Evolutionary conservation across 2,797 vertebrate genomes (phyloP), one percentile per base, ranked within the genome.

Genomic region (Pelobates cultripes): DNA sequence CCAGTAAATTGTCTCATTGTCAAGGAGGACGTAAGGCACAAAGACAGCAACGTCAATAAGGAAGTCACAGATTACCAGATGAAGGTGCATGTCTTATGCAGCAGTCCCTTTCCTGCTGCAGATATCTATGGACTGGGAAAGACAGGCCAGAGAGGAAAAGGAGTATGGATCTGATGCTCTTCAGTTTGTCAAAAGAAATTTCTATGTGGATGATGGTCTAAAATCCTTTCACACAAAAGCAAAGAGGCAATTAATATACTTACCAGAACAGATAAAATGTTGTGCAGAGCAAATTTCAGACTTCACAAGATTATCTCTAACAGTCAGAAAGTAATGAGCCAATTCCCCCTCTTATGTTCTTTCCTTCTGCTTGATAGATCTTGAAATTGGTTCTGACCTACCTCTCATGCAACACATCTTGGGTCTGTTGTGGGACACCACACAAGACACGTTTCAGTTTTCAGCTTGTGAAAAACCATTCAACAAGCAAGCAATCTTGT

Each of bases 171-270:
- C 55, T 14, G 55, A 57, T 14, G 55, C 13, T 57, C 55, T 4
- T 57, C 61, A 64, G 13, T 64, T 64, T 64, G 61, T 64, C 4
- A n/a, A 64, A 64, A 69, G 43, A 13, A 43, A 69, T 41, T 69
- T 69, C 3, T 69, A 69, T 13, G 67, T 69, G 7, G 67, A 69
- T 10, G 1, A 69, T 14, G 55, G 13, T 9, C 55, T 57, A 3
- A 57, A 57, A 57, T 57, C 55, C 55, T 57, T 57, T 57, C 55
- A 4, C 13, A 57, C 55, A n/a, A n/a, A 10, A 14, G 7, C 13
- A 14, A 57, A 57, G 55, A 57, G 13, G 55, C 55, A 17, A 64
- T 64, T 64, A n/a, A 43, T 69, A 4, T 69, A 0, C 41, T 7
- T n/a, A 69, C 40, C 40, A 69, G 67, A 69, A 17, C 42, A 14